phyloP scores from a whole-genome alignment of 2,113 vertebrate species.

The Saccopteryx bilineata region DNA sequence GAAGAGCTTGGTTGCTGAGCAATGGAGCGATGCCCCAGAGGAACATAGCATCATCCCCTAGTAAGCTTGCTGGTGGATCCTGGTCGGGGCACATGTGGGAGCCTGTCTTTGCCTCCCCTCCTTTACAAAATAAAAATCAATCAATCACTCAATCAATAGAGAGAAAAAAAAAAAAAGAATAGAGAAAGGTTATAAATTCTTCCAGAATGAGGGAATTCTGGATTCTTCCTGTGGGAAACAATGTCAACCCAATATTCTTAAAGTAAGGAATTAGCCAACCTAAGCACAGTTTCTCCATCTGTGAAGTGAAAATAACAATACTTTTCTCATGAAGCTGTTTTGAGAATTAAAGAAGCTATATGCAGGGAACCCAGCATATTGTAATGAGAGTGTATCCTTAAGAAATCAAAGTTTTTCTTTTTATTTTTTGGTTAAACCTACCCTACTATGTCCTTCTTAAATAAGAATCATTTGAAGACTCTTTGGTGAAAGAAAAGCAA shows the following conservation, averaged over 20 bases:
- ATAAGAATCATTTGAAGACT: neutral
- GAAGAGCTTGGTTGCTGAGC: too few species aligned
- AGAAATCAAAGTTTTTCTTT: neutral
- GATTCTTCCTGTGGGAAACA: slow-evolving; percentile 5
- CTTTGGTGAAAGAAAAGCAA: neutral
- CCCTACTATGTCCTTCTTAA: neutral
- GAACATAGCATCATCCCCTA: too few species aligned
- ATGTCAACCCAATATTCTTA: neutral
- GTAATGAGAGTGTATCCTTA: neutral
- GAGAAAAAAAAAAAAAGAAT: neutral
- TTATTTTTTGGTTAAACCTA: neutral
- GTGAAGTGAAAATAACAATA: neutral
- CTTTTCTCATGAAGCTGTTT: neutral
- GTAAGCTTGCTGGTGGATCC: too few species aligned
- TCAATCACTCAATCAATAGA: neutral
- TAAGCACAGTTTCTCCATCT: neutral
- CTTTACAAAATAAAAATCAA: too few species aligned
- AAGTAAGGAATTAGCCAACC: neutral
- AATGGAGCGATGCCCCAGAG: too few species aligned
- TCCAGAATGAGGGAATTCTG: neutral
- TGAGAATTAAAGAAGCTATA: neutral
- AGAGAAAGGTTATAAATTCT: neutral
- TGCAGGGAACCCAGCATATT: neutral
- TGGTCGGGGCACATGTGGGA: too few species aligned
- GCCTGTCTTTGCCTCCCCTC: too few species aligned